Conservation (phyloP, 2,113 vertebrate species). For the Urocolius indicus region DNA sequence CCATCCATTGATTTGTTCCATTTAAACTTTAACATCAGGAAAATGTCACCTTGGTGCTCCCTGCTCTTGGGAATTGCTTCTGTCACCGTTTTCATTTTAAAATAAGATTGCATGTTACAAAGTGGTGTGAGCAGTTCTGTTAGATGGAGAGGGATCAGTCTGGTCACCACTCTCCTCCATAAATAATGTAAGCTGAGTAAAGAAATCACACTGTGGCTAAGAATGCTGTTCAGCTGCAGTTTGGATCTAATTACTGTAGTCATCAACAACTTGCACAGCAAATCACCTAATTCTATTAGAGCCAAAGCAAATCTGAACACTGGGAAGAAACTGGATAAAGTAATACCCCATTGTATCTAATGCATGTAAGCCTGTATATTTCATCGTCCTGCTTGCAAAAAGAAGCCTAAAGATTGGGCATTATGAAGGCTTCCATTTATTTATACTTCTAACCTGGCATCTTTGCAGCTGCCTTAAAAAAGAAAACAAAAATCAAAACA, state of each 20-base stretch:
- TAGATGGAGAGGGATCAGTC: background rate
- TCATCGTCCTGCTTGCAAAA: background rate
- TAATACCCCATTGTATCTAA: conserved; percentile 15
- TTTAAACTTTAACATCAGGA: conserved; percentile 61
- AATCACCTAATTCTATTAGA: background rate
- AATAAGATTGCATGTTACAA: background rate
- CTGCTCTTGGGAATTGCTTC: conserved; percentile 51
- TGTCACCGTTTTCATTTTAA: conserved; percentile 45
- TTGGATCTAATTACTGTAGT: background rate
- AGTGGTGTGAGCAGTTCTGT: background rate
- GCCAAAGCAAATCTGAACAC: background rate
- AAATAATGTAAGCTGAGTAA: background rate
- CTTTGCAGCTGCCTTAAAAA: background rate
- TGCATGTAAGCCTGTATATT: background rate
- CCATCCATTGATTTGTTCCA: conserved; percentile 33
- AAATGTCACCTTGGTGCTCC: conserved; percentile 67
- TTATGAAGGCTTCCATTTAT: background rate
- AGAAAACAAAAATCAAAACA: background rate
- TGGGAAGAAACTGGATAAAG: conserved; percentile 7
- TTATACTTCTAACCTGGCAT: background rate
- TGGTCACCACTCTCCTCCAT: background rate
- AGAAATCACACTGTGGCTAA: background rate
- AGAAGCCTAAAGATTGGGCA: background rate
- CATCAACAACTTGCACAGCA: background rate
- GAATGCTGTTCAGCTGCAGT: background rate